Percentiles rank a stretch among this genome's conserved stretches.
Conservation (phyloP, 2,888 invertebrate species). For the Cylloceria caligata region DNA sequence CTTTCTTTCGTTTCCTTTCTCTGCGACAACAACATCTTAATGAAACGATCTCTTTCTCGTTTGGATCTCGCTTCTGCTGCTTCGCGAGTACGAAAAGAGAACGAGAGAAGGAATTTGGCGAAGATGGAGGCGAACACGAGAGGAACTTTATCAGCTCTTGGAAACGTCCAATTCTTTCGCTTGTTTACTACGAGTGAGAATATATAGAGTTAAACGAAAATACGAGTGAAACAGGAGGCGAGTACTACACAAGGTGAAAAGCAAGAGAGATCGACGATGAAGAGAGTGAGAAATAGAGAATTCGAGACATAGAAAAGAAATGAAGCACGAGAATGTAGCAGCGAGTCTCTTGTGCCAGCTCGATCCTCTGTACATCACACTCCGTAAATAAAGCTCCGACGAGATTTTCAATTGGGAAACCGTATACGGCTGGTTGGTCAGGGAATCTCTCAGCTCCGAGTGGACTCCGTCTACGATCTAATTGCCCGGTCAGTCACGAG, state of each 20-base stretch:
- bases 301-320: constrained; percentile 56
- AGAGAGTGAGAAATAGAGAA: constrained; percentile 46
- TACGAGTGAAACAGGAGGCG: constrained; percentile 10
- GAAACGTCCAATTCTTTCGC: constrained; percentile 69
- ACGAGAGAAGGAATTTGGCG: constrained; percentile 22
- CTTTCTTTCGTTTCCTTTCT: constrained; percentile 38
- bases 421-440: constrained; percentile 41
- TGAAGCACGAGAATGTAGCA: constrained; percentile 42
- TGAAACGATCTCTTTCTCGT: constrained; percentile 65
- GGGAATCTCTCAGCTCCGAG: constrained; percentile 49
- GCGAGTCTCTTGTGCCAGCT: constrained; percentile 42
- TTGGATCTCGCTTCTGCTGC: constrained; percentile 4
- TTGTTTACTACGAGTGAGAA: constrained; percentile 63
- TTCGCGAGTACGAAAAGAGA: neutral
- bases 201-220: constrained; percentile 36
- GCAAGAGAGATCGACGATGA: constrained; percentile 30
- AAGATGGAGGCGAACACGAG: constrained; percentile 36
- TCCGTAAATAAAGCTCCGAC: constrained; percentile 68
- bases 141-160: constrained; percentile 66
- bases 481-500: constrained; percentile 66
- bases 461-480: constrained; percentile 61
- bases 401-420: constrained; percentile 70
- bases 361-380: constrained; percentile 59
- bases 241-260: constrained; percentile 17
- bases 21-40: constrained; percentile 67